Conservation (phyloP, 2,113 vertebrate genomes). For the Microtus ochrogaster region DNA sequence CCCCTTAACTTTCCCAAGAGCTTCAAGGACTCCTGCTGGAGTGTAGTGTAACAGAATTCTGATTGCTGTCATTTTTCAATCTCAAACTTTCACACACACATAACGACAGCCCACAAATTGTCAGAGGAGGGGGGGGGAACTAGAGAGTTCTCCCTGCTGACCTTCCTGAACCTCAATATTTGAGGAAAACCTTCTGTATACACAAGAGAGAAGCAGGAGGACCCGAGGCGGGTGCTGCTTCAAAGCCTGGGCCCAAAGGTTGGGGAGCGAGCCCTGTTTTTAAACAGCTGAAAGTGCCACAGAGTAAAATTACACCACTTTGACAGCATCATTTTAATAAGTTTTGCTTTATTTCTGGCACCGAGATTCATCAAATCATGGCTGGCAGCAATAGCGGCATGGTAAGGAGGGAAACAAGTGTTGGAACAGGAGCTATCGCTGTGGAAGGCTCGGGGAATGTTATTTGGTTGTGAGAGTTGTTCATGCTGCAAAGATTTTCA, state of each 20-base stretch:
- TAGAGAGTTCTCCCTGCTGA: neutral
- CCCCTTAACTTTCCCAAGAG: neutral
- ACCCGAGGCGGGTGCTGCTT: constrained; percentile 1
- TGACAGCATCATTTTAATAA: constrained; percentile 80
- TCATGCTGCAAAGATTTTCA: constrained; percentile 46
- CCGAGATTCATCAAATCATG: constrained; percentile 75
- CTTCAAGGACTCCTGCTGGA: neutral
- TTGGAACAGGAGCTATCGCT: constrained; percentile 5
- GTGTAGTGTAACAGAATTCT: neutral
- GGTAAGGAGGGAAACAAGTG: constrained; percentile 57
- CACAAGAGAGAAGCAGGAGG: constrained; percentile 12
- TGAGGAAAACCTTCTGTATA: neutral
- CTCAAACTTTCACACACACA: neutral
- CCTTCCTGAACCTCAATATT: neutral
- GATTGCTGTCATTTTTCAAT: neutral
- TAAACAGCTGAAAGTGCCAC: constrained; percentile 48
- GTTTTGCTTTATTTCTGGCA: constrained; percentile 65
- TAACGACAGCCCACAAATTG: neutral
- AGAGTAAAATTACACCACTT: constrained; percentile 69
- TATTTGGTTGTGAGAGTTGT: constrained; percentile 55
- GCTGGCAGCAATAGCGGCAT: constrained; percentile 71
- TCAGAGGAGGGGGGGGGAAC: neutral
- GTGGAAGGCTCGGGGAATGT: neutral
- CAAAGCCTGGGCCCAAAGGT: neutral
- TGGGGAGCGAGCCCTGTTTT: constrained; percentile 27